Percentiles rank a stretch among this genome's conserved stretches.
These are phyloP conservation scores for Sebastolobus altivelis DNA, from an alignment of 2,797 vertebrate genomes.

Conservation along the genomic window DNA sequence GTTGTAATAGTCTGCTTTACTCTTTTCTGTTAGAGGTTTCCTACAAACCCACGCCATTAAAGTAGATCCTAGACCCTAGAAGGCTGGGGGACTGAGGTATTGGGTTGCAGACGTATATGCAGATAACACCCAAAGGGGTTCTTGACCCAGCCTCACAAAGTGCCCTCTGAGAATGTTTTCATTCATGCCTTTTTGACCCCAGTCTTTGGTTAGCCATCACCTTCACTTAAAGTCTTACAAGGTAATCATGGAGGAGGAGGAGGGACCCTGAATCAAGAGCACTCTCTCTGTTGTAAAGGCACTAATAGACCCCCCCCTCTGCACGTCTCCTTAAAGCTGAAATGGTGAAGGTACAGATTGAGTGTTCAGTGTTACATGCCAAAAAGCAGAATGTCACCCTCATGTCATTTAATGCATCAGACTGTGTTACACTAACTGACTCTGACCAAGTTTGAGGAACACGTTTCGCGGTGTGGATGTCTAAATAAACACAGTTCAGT, in stretches of 20 bases:
- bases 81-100: constrained; percentile 13
- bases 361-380: background rate
- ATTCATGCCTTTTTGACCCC: constrained; percentile 34
- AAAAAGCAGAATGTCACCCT: background rate
- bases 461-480: constrained; percentile 44
- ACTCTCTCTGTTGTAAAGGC: background rate
- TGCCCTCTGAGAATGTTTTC: constrained; percentile 39
- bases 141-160: constrained; percentile 30
- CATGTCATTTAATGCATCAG: background rate
- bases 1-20: background rate
- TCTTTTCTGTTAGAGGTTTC: background rate
- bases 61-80: background rate
- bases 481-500: constrained; percentile 42
- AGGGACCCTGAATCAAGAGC: background rate
- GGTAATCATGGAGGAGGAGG: constrained; percentile 23
- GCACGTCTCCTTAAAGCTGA: background rate
- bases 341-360: background rate
- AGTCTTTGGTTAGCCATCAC: constrained; percentile 28
- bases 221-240: constrained; percentile 40
- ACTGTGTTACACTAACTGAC: background rate
- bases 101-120: constrained; percentile 34
- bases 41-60: background rate
- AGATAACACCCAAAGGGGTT: constrained; percentile 48
- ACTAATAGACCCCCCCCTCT: background rate
- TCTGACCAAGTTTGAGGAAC: background rate